A percentile compares a stretch with the other conserved stretches of the same genome.
Conservation (phyloP, 2,113 vertebrate species). For the Serinus canaria region DNA sequence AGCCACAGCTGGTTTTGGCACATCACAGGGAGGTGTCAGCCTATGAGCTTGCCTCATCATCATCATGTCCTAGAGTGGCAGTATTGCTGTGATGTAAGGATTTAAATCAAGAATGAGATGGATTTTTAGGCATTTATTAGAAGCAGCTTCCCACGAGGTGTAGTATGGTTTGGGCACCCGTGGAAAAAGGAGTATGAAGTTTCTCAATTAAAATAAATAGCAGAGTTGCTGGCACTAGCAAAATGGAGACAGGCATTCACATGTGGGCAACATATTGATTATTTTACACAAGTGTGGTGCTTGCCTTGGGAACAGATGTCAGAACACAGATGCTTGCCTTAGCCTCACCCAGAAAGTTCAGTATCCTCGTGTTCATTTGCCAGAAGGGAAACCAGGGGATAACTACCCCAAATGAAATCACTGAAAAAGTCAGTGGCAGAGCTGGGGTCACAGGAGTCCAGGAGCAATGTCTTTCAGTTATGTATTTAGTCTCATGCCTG, state of each 20-base stretch:
- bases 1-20: not conserved
- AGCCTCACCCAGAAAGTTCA: not conserved
- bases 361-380: not conserved
- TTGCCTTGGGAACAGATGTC: not conserved
- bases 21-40: not conserved
- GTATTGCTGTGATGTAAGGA: not conserved
- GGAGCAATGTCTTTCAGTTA: not conserved
- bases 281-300: not conserved
- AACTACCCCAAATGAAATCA: not conserved
- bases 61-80: not conserved
- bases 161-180: not conserved
- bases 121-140: not conserved
- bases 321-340: not conserved
- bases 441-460: not conserved
- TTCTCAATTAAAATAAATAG: not conserved
- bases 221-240: not conserved
- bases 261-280: not conserved
- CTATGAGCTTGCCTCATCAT: not conserved
- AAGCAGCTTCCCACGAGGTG: not conserved
- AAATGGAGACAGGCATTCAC: not conserved
- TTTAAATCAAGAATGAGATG: not conserved
- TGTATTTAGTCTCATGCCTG: not conserved
- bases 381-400: not conserved
- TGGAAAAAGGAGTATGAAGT: not conserved
- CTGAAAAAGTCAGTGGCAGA: not conserved